phyloP scores from a whole-genome alignment of 2,888 invertebrate genomes.

The Holacanthella duospinosa region DNA sequence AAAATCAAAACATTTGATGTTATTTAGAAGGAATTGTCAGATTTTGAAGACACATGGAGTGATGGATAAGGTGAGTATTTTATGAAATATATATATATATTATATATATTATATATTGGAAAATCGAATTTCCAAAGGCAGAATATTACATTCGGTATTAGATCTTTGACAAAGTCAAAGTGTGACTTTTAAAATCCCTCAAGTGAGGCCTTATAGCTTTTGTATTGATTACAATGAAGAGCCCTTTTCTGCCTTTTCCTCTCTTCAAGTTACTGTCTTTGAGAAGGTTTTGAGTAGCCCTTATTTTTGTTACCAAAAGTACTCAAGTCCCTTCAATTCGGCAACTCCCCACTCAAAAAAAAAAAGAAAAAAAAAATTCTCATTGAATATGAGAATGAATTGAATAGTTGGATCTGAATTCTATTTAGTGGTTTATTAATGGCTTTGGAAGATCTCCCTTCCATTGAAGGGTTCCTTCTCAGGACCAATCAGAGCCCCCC shows the following conservation, averaged over 20 bases:
- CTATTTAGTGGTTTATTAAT: constrained; percentile 37
- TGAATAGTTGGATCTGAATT: constrained; percentile 20
- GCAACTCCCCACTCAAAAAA: neutral
- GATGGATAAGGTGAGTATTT: neutral
- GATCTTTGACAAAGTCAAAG: neutral
- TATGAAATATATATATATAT: no score
- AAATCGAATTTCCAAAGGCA: neutral
- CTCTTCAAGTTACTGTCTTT: no score
- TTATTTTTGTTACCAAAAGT: neutral
- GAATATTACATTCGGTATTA: neutral
- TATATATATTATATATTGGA: no score
- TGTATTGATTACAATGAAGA: neutral
- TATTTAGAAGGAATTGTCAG: neutral
- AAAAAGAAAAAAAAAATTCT: neutral
- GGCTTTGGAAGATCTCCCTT: constrained; percentile 20
- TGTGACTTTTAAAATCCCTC: neutral
- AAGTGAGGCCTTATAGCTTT: neutral
- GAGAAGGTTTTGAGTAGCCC: neutral
- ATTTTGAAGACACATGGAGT: neutral
- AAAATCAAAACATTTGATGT: neutral
- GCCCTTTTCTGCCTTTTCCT: neutral
- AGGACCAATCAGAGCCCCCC: neutral
- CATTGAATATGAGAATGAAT: neutral
- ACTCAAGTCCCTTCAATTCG: neutral
- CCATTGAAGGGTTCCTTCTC: neutral